Evolutionary conservation across 2,797 vertebrate genomes (phyloP).

Genomic region (Dicrostonyx torquatus): DNA sequence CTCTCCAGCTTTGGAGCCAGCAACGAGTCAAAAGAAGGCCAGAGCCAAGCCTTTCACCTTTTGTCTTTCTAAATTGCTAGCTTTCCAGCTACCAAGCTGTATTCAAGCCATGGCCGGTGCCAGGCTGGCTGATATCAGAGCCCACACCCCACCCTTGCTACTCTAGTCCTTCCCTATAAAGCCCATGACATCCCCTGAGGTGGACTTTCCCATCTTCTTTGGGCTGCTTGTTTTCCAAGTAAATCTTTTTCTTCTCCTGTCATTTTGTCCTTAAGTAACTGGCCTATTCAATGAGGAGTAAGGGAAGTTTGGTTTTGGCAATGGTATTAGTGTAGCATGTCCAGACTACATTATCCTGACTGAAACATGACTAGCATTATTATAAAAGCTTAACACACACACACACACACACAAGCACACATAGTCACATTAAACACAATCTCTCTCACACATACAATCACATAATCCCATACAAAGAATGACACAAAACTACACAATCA

Average conservation of each 20-base stretch:
- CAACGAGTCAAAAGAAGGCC: too few species aligned
- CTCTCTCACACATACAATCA: neutral
- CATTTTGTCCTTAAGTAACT: neutral
- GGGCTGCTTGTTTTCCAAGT: neutral
- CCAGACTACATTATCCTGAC: neutral
- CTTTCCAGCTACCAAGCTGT: too few species aligned
- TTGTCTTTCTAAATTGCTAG: too few species aligned
- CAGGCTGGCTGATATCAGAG: too few species aligned
- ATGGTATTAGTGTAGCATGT: neutral
- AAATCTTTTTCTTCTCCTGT: neutral
- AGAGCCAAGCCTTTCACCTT: too few species aligned
- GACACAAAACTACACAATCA: neutral
- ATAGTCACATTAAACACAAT: too few species aligned
- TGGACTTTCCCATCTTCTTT: neutral
- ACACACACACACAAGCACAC: neutral
- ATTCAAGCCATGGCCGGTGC: too few species aligned
- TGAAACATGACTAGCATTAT: neutral
- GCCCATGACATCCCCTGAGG: too few species aligned
- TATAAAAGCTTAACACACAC: neutral
- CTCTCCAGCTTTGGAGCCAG: too few species aligned
- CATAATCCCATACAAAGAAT: neutral
- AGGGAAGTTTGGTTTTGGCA: neutral
- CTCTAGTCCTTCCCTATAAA: neutral
- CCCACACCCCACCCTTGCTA: accelerated
- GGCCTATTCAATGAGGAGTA: neutral